A percentile compares a stretch with the other conserved stretches of the same genome.
These are phyloP conservation scores for Eublepharis macularius DNA, from an alignment of 2,113 vertebrate genomes.

Conservation along the genomic window DNA sequence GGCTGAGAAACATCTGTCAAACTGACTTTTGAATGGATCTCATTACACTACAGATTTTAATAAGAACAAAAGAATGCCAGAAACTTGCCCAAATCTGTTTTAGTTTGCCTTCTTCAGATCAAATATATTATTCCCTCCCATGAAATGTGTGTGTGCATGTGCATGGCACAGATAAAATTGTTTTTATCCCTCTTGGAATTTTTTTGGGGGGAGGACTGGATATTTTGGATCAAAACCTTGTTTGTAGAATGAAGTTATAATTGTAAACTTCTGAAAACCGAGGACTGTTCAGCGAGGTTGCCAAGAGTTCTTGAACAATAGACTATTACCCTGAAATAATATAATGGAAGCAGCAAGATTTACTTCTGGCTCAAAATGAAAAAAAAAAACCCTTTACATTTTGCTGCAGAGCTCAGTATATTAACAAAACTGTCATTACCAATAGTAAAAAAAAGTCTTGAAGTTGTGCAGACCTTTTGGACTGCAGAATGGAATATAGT, in stretches of 20 bases:
- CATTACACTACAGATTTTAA: slow-evolving; percentile 41
- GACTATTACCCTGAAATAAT: slow-evolving; percentile 16
- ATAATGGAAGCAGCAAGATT: not conserved
- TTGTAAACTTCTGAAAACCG: slow-evolving; percentile 44
- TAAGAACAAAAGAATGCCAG: slow-evolving; percentile 58
- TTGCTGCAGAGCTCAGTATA: slow-evolving; percentile 39
- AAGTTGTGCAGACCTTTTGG: slow-evolving; percentile 63
- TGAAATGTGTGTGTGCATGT: no score
- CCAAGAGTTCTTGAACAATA: slow-evolving; percentile 24
- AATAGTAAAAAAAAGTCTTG: slow-evolving; percentile 37
- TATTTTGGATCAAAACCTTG: slow-evolving; percentile 7
- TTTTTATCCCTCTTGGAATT: slow-evolving; percentile 29
- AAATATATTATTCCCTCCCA: not conserved
- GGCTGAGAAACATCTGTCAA: slow-evolving; percentile 37
- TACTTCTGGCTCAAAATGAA: not conserved
- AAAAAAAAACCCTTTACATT: slow-evolving; percentile 20
- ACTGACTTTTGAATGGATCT: slow-evolving; percentile 30
- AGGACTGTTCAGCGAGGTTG: slow-evolving; percentile 5
- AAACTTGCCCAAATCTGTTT: slow-evolving; percentile 62
- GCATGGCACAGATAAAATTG: not conserved
- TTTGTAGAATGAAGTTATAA: slow-evolving; percentile 52
- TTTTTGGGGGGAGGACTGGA: not conserved
- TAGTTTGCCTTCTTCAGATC: slow-evolving; percentile 52
- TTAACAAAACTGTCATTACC: slow-evolving; percentile 46
- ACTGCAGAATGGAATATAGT: slow-evolving; percentile 65